Conservation (phyloP, 92 coral and sea anemone species). For the Muricea muricata region DNA sequence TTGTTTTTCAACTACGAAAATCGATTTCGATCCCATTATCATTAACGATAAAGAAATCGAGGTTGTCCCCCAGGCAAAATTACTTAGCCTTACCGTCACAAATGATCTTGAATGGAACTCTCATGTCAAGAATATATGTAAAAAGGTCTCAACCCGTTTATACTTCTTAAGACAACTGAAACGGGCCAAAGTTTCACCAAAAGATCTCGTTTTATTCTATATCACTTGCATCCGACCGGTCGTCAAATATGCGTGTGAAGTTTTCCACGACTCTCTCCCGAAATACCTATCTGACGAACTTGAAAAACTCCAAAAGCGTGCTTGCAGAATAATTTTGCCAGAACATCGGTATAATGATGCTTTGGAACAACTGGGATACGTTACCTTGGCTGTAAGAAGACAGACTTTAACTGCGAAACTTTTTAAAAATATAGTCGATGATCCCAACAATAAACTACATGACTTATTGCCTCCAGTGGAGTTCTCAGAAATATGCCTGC, state of each 20-base stretch:
- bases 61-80: not conserved
- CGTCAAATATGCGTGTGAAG: not conserved
- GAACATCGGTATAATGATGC: not conserved
- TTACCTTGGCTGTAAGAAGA: not conserved
- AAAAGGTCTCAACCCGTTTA: slow-evolving; percentile 29
- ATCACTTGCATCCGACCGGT: not conserved
- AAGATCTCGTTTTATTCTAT: slow-evolving; percentile 39
- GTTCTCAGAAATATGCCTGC: not conserved
- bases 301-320: not conserved
- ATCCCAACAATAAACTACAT: slow-evolving; percentile 25
- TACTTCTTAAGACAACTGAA: slow-evolving; percentile 50
- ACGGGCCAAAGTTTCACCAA: slow-evolving; percentile 32
- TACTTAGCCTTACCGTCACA: not conserved
- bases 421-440: slow-evolving; percentile 3
- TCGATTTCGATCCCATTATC: not conserved
- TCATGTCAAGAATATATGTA: not conserved
- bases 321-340: not conserved
- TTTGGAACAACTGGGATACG: not conserved
- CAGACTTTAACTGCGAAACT: not conserved
- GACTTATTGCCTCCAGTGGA: slow-evolving; percentile 2
- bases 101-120: slow-evolving; percentile 11
- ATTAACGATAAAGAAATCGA: slow-evolving; percentile 2
- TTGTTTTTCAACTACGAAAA: not conserved
- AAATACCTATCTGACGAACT: not conserved
- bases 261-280: not conserved